Evolutionary conservation across 1,140 invertebrate genomes (phyloP), one percentile per base, ranked within the genome.

Genomic region (Conopomorpha cramerella): DNA sequence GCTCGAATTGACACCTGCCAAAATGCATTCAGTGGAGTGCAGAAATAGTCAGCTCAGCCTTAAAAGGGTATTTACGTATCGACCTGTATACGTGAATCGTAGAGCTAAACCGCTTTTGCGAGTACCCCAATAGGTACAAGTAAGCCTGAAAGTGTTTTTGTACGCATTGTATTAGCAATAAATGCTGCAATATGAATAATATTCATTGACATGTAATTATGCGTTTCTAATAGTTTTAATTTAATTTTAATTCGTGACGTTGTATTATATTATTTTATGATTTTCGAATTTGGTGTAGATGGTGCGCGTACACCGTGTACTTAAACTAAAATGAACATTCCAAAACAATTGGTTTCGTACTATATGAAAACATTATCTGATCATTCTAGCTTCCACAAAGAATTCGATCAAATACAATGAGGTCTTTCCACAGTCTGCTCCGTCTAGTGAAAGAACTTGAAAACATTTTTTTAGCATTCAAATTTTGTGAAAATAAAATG

Each of bases 121-220:
- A 11, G 28, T 30, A 30, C 4, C 11, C 4, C n/a, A n/a, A 46
- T 46, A 36, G 49, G 51, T 51, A 39, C 43, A 45, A 54, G 57
- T 63, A 60, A 57, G 62, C 51, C 54, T 60, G 50, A 55, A 56
- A 58, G 48, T 53, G 46, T 59, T 50, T 50, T 46, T 26, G 44
- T 55, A 52, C 44, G 41, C 34, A 50, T 39, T 36, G 64, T 60
- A 55, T 51, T 40, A 70, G 60, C 56, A 59, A 65, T 66, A 63
- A 56, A 43, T 38, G 45, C 65, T 66, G 59, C 59, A 71, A 67
- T 71, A 63, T 51, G 47, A 51, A 51, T 38, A 47, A 37, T 49
- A 30, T 34, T 34, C 32, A 40, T 34, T 29, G 37, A 30, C 34
- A 31, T 13, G 30, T 18, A 29, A 37, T 38, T 42, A 39, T 55